A percentile compares a stretch with the other conserved stretches of the same genome.
These are phyloP conservation scores for Xanthorhoe spadicearia DNA, from an alignment of 2,888 invertebrate species.

Conservation along the genomic window DNA sequence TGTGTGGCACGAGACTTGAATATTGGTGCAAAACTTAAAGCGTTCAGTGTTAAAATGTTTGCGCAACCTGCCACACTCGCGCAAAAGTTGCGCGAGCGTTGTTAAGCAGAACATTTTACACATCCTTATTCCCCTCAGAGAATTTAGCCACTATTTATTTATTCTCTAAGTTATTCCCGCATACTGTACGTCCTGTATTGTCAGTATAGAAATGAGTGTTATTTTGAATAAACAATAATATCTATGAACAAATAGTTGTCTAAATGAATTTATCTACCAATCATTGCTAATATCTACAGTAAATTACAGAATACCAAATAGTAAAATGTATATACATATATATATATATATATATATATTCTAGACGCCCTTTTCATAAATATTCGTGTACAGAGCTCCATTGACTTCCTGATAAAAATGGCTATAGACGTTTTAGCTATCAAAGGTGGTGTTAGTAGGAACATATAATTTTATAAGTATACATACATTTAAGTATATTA, in stretches of 20 bases:
- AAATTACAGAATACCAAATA: constrained; percentile 12
- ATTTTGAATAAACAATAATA: too few species aligned
- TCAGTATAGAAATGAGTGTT: too few species aligned
- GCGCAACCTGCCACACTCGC: too few species aligned
- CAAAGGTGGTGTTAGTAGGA: neutral
- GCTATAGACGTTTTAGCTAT: neutral
- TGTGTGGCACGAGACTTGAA: too few species aligned
- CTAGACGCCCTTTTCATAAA: constrained; percentile 1
- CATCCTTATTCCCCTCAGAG: too few species aligned
- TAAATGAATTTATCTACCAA: neutral
- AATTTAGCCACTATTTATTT: too few species aligned
- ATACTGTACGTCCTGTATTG: too few species aligned
- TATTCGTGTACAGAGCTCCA: neutral
- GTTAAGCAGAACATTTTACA: too few species aligned
- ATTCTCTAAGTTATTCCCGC: too few species aligned
- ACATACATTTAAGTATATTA: neutral
- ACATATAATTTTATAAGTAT: neutral
- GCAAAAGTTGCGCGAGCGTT: too few species aligned
- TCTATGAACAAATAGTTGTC: neutral
- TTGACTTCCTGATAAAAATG: neutral
- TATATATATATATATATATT: constrained; percentile 7
- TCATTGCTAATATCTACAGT: constrained; percentile 3
- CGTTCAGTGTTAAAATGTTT: too few species aligned
- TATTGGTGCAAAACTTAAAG: too few species aligned
- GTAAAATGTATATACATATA: constrained; percentile 12